phyloP scores from a whole-genome alignment of 2,113 vertebrate genomes.

The Thalassarche chlororhynchos region DNA sequence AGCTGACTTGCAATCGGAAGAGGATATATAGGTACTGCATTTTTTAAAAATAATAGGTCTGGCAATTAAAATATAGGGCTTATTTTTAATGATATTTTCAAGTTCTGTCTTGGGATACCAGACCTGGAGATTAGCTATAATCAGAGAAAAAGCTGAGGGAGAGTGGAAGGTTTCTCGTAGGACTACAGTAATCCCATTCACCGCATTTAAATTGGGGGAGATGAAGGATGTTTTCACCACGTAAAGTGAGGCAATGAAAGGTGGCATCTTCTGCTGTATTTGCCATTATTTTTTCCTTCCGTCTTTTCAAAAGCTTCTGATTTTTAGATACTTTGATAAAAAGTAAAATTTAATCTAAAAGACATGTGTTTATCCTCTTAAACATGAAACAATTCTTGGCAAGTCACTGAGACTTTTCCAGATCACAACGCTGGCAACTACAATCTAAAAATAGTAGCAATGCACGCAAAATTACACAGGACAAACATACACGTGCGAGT shows the following conservation, averaged over 20 bases:
- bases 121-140: not conserved
- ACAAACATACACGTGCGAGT: rapidly evolving
- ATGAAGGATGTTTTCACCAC: not conserved
- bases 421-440: not conserved
- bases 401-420: not conserved
- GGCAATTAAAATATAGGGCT: not conserved
- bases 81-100: not conserved
- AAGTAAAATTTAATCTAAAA: not conserved
- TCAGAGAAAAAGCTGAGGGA: not conserved
- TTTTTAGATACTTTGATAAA: not conserved
- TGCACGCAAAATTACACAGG: not conserved
- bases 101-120: not conserved
- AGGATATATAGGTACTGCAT: not conserved
- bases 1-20: not conserved
- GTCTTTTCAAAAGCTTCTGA: not conserved
- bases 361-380: not conserved
- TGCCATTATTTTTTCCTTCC: not conserved
- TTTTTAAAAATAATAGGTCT: not conserved
- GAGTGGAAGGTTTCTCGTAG: not conserved
- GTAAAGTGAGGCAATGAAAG: not conserved
- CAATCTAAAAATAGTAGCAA: not conserved
- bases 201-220: not conserved
- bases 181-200: not conserved
- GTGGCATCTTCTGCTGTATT: too few species aligned
- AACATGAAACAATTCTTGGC: not conserved